A percentile compares a stretch with the other conserved stretches of the same genome.
Evolutionary conservation across 30 jellyfish, hydroid and myxozoan genomes (phyloP).

Genomic region (Morbakka virulenta): DNA sequence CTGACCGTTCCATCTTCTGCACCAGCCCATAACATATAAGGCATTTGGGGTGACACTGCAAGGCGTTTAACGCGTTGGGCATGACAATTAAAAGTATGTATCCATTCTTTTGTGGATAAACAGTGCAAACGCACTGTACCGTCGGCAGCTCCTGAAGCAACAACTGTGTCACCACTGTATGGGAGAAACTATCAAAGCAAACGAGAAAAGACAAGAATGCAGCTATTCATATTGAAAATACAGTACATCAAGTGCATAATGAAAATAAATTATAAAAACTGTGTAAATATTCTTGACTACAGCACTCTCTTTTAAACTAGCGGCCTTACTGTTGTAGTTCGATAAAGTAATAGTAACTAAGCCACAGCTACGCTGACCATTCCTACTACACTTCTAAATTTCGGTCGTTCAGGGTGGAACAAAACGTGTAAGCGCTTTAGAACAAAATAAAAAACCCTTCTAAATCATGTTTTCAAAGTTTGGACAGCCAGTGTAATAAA

Average conservation of each 20-base stretch:
- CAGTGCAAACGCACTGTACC: slow-evolving; percentile 61
- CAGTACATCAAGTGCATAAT: background rate
- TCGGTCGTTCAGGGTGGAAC: too few species aligned
- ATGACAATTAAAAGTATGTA: slow-evolving; percentile 80
- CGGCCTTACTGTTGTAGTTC: too few species aligned
- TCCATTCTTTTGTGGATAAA: slow-evolving; percentile 56
- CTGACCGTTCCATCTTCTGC: slow-evolving; percentile 98
- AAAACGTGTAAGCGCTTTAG: too few species aligned
- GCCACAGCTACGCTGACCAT: too few species aligned
- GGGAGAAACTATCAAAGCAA: slow-evolving; percentile 71
- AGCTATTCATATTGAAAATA: background rate
- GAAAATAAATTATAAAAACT: too few species aligned
- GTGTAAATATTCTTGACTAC: too few species aligned
- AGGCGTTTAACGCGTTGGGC: slow-evolving; percentile 82
- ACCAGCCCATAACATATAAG: slow-evolving; percentile 91
- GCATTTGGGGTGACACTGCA: slow-evolving; percentile 83
- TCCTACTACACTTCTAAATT: too few species aligned
- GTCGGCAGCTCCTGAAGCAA: slow-evolving; percentile 97
- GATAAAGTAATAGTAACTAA: too few species aligned
- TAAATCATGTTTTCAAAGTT: too few species aligned
- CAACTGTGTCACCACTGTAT: slow-evolving; percentile 53
- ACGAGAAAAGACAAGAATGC: background rate
- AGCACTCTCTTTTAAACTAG: too few species aligned
- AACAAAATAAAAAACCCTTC: too few species aligned
- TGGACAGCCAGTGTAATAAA: too few species aligned